phyloP scores from a whole-genome alignment of 2,888 invertebrate genomes.

The Drosophila barbarae region DNA sequence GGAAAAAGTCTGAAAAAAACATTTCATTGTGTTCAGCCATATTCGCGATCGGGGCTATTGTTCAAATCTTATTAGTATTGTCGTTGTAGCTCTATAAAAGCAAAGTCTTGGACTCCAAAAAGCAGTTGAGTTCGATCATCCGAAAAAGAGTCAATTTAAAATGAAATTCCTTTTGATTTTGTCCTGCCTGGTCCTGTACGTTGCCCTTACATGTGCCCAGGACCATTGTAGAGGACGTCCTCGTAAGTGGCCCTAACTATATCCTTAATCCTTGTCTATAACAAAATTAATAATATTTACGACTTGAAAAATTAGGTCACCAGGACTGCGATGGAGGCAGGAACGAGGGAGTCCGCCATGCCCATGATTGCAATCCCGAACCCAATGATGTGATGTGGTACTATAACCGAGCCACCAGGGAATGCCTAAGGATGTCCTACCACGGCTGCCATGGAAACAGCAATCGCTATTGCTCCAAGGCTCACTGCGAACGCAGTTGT shows the following conservation, averaged over 20 bases:
- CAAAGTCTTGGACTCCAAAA: background rate
- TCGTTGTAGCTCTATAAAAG: conserved; percentile 14
- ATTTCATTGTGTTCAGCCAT: background rate
- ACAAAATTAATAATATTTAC: background rate
- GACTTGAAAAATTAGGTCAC: background rate
- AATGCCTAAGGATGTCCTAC: conserved; percentile 8
- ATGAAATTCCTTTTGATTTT: conserved; percentile 48
- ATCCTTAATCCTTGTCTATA: background rate
- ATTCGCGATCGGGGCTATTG: background rate
- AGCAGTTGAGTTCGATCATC: conserved; percentile 26
- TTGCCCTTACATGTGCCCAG: conserved; percentile 30
- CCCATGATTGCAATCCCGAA: background rate
- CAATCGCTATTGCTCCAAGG: conserved; percentile 26
- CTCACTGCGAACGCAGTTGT: conserved; percentile 11
- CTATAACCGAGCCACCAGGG: conserved; percentile 11
- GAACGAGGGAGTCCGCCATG: conserved; percentile 2
- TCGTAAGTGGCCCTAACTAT: background rate
- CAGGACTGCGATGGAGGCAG: conserved; percentile 10
- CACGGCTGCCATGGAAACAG: conserved; percentile 28
- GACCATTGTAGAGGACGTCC: conserved; percentile 26
- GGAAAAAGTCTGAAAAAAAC: background rate
- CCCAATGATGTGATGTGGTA: conserved; percentile 38
- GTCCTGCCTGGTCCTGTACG: conserved; percentile 30
- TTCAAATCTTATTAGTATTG: background rate
- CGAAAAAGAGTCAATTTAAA: background rate